A percentile compares a stretch with the other conserved stretches of the same genome.
These are phyloP conservation scores for Callinectes sapidus DNA, from an alignment of 2,888 invertebrate species.

Conservation along the genomic window DNA sequence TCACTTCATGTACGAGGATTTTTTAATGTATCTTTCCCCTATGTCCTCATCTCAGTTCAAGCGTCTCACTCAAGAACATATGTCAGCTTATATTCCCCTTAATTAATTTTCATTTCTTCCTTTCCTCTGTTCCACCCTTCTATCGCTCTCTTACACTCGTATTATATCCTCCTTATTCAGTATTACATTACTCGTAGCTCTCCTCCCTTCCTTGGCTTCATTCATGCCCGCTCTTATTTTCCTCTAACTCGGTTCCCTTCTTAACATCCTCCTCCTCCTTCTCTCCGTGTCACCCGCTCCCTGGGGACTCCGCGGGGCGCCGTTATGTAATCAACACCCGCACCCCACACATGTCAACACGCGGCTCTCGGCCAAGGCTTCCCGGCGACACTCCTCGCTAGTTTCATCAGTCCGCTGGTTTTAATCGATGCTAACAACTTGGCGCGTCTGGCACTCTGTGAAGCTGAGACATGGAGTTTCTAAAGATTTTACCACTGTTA, in stretches of 20 bases:
- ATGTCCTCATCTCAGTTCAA: neutral
- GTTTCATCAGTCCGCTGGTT: neutral
- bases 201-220: neutral
- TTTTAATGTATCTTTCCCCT: neutral
- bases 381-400: constrained; percentile 40
- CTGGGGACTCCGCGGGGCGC: constrained; percentile 37
- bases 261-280: neutral
- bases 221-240: neutral
- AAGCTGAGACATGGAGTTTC: neutral
- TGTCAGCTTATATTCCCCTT: neutral
- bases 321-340: constrained; percentile 53
- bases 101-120: neutral
- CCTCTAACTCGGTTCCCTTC: neutral
- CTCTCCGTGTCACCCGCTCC: neutral
- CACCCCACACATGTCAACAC: constrained; percentile 38
- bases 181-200: neutral
- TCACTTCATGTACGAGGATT: neutral
- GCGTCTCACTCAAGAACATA: neutral
- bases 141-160: neutral
- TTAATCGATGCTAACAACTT: neutral
- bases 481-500: neutral
- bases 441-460: neutral
- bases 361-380: constrained; percentile 27
- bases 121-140: neutral
- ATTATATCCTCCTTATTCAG: neutral